A percentile compares a stretch with the other conserved stretches of the same genome.
Evolutionary conservation across 2,888 invertebrate species (phyloP).

Genomic region (Gastrophysa polygoni): DNA sequence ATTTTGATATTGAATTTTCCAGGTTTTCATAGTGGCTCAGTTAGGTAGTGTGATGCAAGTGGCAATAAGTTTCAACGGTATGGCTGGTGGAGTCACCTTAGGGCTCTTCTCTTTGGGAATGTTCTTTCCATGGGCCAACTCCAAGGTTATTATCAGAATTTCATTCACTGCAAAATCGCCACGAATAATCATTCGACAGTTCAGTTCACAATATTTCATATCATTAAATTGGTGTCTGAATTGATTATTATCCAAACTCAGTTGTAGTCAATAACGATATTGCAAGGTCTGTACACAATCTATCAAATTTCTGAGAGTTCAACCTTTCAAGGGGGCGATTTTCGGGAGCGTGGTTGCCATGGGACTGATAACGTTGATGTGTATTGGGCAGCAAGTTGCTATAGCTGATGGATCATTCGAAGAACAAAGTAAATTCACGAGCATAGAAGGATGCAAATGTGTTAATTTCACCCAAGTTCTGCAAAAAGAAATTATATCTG

Average conservation of each 20-base stretch:
- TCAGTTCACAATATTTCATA: no score
- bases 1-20: conserved; percentile 28
- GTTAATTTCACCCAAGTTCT: conserved; percentile 46
- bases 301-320: no score
- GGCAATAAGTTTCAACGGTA: conserved; percentile 86
- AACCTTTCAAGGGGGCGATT: conserved; percentile 65
- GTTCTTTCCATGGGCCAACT: conserved; percentile 86
- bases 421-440: conserved; percentile 59
- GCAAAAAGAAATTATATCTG: not conserved
- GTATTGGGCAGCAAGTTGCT: conserved; percentile 71
- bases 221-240: no score
- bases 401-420: conserved; percentile 58
- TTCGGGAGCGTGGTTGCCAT: conserved; percentile 68
- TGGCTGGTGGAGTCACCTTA: conserved; percentile 86
- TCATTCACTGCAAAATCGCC: no score
- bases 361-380: conserved; percentile 67
- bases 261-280: no score
- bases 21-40: conserved; percentile 83
- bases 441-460: conserved; percentile 62
- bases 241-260: no score
- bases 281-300: no score
- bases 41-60: conserved; percentile 89
- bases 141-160: conserved; percentile 63
- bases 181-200: no score
- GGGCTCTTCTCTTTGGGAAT: conserved; percentile 89